phyloP scores from a whole-genome alignment of 2,888 invertebrate genomes.

The Heliconius sara region DNA sequence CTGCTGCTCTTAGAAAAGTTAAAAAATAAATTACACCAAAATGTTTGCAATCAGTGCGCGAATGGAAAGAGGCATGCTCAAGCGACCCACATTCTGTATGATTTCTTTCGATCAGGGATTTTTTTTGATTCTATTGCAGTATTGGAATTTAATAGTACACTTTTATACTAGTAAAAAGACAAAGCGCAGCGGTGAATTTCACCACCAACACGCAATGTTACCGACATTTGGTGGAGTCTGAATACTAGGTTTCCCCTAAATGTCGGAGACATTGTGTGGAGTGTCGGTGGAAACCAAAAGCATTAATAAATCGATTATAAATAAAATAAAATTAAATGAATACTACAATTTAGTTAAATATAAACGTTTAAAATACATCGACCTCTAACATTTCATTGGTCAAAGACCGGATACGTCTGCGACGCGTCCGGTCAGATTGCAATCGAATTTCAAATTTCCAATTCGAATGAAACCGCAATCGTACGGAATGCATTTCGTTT shows the following conservation, averaged over 20 bases:
- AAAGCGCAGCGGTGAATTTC: no score
- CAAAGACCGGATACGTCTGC: slow-evolving; percentile 47
- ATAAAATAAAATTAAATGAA: background rate
- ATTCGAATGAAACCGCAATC: slow-evolving; percentile 49
- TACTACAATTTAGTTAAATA: background rate
- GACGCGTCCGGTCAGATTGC: slow-evolving; percentile 47
- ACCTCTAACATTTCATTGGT: slow-evolving; percentile 38
- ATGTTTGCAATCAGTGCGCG: slow-evolving; percentile 39
- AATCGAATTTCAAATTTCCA: slow-evolving; percentile 52
- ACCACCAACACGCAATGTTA: no score
- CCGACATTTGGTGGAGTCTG: no score
- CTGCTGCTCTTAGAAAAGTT: slow-evolving; percentile 9
- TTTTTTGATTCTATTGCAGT: slow-evolving; percentile 33
- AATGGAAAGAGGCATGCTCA: slow-evolving; percentile 35
- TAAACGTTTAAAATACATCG: slow-evolving; percentile 10
- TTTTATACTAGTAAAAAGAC: no score
- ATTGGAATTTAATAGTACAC: slow-evolving; percentile 27
- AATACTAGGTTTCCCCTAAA: no score
- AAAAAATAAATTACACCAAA: slow-evolving; percentile 28
- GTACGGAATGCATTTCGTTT: slow-evolving; percentile 44
- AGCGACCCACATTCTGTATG: slow-evolving; percentile 40
- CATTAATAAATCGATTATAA: no score
- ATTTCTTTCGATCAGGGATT: slow-evolving; percentile 39
- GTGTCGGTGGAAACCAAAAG: no score
- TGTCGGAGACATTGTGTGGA: no score